Base-by-base conservation (phyloP, 1,140 invertebrate genomes). In the Drosophila pseudoobscura region DNA sequence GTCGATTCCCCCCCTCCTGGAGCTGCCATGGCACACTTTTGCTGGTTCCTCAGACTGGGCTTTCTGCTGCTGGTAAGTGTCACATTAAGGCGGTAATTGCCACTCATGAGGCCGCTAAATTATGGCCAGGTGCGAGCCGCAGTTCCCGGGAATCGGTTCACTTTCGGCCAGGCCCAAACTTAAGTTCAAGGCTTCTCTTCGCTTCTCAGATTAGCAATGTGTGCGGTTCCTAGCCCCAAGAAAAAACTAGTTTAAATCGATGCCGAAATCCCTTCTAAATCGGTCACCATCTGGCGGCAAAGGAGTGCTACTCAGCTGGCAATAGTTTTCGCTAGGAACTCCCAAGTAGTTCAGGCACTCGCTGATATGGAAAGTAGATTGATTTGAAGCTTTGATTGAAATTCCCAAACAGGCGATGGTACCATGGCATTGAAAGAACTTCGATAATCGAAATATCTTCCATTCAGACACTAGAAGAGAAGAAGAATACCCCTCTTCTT, bases 11-110 rank as follows among this genome's bases (percentile, higher is more conserved):
- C 29, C 29, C 58, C 39, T 60, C 29, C 24, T 20, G 20, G 20
- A 54, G 57, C 72, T 68, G 75, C 11, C 54, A 90, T 90, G 88
- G 88, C 88, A 80, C 88, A 90, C 79, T 90, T 90, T 80, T 84
- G 88, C 66, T 90, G 88, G 73, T 79, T 84, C 59, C 73, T 87
- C 43, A 80, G 84, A 87, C 62, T 80, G 45, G 56, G 82, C 45
- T 88, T 90, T 61, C 51, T 90, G 55, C 79, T 90, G 63, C 58
- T 90, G 87, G 88, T 90, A 80, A 90, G 88, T 87, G 45, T 49
- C 39, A 1, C 46, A 62, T 58, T 71, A 72, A 59, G 68, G 53
- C 29, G 17, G 22, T 35, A 22, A 41, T 68, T 15, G 41, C 15
- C 7, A n/a, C 29, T 50, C 22, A 6, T 24, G 13, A 4, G 15